Percentiles rank a stretch among this genome's conserved stretches.
Evolutionary conservation across 2,797 vertebrate genomes (phyloP).

Genomic region (Megalops cyprinoides): DNA sequence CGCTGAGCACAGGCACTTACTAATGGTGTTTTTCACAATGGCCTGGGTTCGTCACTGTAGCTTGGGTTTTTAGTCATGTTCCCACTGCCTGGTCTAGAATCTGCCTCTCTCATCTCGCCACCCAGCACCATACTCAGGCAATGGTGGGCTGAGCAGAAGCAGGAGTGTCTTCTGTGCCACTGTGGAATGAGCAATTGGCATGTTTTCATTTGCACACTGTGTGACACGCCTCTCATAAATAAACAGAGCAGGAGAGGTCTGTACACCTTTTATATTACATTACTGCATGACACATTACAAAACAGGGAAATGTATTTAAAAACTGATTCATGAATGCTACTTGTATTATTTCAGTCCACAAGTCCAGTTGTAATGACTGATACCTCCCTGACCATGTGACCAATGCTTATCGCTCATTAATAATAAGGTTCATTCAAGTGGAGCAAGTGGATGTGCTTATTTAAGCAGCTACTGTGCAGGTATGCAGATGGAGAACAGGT

Average conservation of each 20-base stretch:
- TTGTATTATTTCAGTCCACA: too few relatives aligned
- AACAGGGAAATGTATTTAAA: not conserved
- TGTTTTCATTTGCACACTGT: slow-evolving; percentile 2
- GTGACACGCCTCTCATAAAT: not conserved
- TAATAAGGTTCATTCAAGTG: too few relatives aligned
- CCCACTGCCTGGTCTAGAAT: not conserved
- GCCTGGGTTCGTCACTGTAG: not conserved
- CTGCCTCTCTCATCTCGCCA: not conserved
- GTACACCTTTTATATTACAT: too few relatives aligned
- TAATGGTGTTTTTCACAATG: not conserved
- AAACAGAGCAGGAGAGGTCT: not conserved
- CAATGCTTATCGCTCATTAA: not conserved
- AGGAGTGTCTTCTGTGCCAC: not conserved
- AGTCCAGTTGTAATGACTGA: not conserved
- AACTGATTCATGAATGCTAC: not conserved
- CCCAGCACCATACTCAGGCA: not conserved
- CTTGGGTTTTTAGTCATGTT: not conserved
- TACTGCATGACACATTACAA: not conserved
- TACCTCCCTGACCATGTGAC: not conserved
- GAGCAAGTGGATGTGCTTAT: not conserved
- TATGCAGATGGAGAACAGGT: not conserved
- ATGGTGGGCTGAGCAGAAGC: not conserved
- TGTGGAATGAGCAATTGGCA: not conserved
- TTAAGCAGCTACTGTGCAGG: not conserved
- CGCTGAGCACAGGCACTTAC: not conserved